These are phyloP conservation scores for Chlorocebus sabaeus DNA, from an alignment of 2,113 vertebrate species.

Conservation along the genomic window DNA sequence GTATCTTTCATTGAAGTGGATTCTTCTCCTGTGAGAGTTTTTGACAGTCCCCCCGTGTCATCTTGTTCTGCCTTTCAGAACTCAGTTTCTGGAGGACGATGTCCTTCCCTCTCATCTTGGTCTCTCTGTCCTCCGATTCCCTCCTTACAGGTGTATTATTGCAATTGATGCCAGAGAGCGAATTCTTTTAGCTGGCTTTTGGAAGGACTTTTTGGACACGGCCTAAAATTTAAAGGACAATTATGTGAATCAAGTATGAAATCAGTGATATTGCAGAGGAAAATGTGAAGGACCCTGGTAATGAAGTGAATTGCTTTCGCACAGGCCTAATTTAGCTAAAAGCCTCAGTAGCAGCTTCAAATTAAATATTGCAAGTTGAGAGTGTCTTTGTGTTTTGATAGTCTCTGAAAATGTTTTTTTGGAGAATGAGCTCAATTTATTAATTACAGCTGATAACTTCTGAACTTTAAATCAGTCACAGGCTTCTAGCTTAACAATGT, in stretches of 20 bases:
- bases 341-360: neutral
- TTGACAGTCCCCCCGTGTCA: neutral
- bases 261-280: neutral
- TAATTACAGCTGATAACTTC: constrained; percentile 40
- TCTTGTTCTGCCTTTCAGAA: neutral
- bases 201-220: neutral
- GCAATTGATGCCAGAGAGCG: neutral
- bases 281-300: neutral
- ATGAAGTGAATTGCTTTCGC: neutral
- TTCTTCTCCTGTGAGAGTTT: neutral
- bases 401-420: constrained; percentile 15
- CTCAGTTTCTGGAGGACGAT: neutral
- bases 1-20: neutral
- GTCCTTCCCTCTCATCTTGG: neutral
- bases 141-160: neutral
- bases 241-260: neutral
- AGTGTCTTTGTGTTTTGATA: neutral
- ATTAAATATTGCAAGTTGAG: neutral
- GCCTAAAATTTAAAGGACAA: neutral
- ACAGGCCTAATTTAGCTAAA: neutral
- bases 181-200: neutral
- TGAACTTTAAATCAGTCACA: constrained; percentile 42
- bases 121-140: neutral
- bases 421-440: constrained; percentile 24
- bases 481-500: constrained; percentile 21